Conservation (phyloP, 2,797 vertebrate genomes). For the Aplochiton taeniatus region DNA sequence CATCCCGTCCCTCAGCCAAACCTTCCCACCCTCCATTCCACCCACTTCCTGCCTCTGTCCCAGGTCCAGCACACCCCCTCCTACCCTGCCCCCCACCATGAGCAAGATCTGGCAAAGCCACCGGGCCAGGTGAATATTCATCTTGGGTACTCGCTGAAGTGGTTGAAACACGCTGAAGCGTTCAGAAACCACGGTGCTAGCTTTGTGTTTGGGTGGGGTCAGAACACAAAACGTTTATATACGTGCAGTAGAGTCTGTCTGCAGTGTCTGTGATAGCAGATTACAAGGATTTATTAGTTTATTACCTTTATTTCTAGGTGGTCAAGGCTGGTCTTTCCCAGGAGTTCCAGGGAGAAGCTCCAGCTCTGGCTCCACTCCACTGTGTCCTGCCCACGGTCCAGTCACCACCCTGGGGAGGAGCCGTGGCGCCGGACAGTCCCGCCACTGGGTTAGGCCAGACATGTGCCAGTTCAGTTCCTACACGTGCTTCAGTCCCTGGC, state of each 20-base stretch:
- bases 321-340: conserved; percentile 44
- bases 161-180: conserved; percentile 44
- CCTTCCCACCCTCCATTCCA: conserved; percentile 50
- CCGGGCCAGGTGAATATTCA: conserved; percentile 76
- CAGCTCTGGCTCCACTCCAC: conserved; percentile 43
- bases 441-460: conserved; percentile 34
- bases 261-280: background rate
- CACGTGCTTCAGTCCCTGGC: conserved; percentile 18
- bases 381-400: conserved; percentile 48
- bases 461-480: too few species aligned
- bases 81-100: conserved; percentile 59
- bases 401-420: conserved; percentile 49
- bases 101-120: conserved; percentile 68
- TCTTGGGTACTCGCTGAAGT: conserved; percentile 55
- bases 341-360: conserved; percentile 50
- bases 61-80: conserved; percentile 65
- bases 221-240: background rate
- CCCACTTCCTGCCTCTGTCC: conserved; percentile 59
- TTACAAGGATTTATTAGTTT: conserved; percentile 19
- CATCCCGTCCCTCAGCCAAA: conserved; percentile 55
- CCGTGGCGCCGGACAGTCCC: conserved; percentile 53
- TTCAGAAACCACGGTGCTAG: background rate
- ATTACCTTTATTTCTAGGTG: conserved; percentile 25
- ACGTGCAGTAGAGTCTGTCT: background rate
- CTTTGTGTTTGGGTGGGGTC: conserved; percentile 32